Conservation (phyloP, 2,113 vertebrate species). For the Phoxinus phoxinus region DNA sequence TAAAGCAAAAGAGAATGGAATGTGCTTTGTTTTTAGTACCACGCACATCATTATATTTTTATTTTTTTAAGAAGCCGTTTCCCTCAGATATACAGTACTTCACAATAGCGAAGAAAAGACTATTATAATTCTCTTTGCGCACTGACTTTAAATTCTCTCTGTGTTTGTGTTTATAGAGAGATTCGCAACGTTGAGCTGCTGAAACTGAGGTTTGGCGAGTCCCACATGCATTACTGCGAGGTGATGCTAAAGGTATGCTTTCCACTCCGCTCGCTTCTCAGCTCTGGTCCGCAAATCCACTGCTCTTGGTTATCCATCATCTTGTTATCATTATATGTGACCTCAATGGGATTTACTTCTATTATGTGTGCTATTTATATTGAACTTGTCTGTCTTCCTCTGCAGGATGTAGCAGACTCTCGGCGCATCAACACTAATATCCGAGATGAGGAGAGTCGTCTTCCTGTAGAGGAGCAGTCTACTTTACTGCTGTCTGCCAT, state of each 20-base stretch:
- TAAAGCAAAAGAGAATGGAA: not conserved
- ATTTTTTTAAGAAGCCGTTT: too few relatives aligned
- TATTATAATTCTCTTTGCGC: too few relatives aligned
- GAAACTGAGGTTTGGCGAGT: conserved; percentile 96
- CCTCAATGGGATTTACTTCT: not conserved
- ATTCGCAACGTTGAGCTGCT: conserved; percentile 97
- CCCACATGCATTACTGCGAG: conserved; percentile 97
- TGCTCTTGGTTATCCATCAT: not conserved
- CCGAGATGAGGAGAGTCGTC: conserved; percentile 88
- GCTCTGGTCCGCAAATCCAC: not conserved
- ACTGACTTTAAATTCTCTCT: not conserved
- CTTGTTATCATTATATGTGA: not conserved
- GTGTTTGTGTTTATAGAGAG: conserved; percentile 77
- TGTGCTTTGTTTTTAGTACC: not conserved
- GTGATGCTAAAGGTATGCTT: conserved; percentile 90
- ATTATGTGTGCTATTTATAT: not conserved
- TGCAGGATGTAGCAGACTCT: conserved; percentile 94
- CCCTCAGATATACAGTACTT: too few relatives aligned
- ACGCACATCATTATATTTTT: too few relatives aligned
- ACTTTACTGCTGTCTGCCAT: conserved; percentile 84
- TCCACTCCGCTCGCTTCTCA: not conserved
- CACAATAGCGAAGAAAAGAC: too few relatives aligned
- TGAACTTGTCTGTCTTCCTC: too few relatives aligned
- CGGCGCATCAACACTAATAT: conserved; percentile 95
- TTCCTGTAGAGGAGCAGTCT: conserved; percentile 83